Conservation (phyloP, 2,113 vertebrate genomes). For the Megaceryle torquata region DNA sequence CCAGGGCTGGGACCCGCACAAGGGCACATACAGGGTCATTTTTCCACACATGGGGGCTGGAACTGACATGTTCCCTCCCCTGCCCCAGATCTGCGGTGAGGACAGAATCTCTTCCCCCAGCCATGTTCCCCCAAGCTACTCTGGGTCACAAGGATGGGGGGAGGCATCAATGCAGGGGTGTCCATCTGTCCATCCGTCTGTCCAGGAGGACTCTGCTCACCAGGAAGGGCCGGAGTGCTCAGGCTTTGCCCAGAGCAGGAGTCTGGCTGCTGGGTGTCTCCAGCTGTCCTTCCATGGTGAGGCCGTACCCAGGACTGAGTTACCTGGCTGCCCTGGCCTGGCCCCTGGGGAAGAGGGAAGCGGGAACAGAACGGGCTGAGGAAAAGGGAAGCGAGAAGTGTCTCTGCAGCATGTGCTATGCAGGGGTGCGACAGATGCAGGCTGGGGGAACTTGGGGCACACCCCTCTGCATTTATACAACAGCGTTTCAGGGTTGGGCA, state of each 20-base stretch:
- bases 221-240: background rate
- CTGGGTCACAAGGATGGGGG: accelerated
- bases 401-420: accelerated
- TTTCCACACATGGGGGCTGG: accelerated
- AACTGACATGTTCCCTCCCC: background rate
- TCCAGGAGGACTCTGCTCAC: background rate
- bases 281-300: accelerated
- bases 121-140: background rate
- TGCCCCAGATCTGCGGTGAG: background rate
- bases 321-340: background rate
- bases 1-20: background rate
- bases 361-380: background rate
- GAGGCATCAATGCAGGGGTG: accelerated
- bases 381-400: background rate
- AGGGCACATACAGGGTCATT: background rate
- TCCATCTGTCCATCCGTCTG: background rate
- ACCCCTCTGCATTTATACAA: background rate
- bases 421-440: no score
- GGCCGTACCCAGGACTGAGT: background rate
- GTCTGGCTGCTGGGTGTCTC: background rate
- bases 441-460: no score
- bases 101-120: background rate
- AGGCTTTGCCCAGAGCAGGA: background rate
- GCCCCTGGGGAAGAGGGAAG: background rate
- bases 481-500: background rate